phyloP scores from a whole-genome alignment of 2,888 invertebrate genomes.

The Chromoteleia sp. region DNA sequence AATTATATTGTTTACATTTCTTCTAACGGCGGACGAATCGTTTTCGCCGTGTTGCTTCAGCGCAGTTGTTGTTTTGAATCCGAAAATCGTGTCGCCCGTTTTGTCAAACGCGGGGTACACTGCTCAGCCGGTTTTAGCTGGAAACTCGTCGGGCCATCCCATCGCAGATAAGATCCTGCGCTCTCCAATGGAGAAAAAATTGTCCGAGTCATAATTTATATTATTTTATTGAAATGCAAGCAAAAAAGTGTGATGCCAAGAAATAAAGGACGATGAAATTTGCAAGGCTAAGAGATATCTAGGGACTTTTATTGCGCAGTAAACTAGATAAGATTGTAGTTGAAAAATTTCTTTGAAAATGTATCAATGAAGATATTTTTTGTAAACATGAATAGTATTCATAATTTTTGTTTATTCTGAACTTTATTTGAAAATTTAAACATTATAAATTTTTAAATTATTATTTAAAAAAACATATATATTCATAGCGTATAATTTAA shows the following conservation, averaged over 20 bases:
- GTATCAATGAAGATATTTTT: background rate
- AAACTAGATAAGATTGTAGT: slow-evolving; percentile 43
- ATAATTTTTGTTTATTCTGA: too few species aligned
- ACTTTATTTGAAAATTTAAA: too few species aligned
- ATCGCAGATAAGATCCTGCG: slow-evolving; percentile 58
- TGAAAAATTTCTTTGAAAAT: background rate
- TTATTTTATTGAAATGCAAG: slow-evolving; percentile 59
- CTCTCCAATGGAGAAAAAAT: slow-evolving; percentile 41
- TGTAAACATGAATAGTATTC: too few species aligned
- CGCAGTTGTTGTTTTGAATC: slow-evolving; percentile 34
- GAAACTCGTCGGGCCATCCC: slow-evolving; percentile 51
- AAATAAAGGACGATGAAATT: slow-evolving; percentile 51
- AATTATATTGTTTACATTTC: slow-evolving; percentile 25
- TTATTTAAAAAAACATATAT: too few species aligned
- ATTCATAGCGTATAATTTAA: too few species aligned
- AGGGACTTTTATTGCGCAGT: slow-evolving; percentile 40
- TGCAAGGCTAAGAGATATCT: slow-evolving; percentile 36
- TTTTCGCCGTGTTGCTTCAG: slow-evolving; percentile 21
- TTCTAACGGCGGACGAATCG: background rate
- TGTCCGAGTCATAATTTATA: slow-evolving; percentile 63
- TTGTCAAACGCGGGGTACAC: slow-evolving; percentile 37
- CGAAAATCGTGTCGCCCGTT: slow-evolving; percentile 37
- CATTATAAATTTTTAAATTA: too few species aligned
- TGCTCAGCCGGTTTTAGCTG: slow-evolving; percentile 41
- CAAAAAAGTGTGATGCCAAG: slow-evolving; percentile 42